A percentile compares a stretch with the other conserved stretches of the same genome.
Conservation (phyloP, 2,797 vertebrate genomes). For the Dendrocincla tyrannina region DNA sequence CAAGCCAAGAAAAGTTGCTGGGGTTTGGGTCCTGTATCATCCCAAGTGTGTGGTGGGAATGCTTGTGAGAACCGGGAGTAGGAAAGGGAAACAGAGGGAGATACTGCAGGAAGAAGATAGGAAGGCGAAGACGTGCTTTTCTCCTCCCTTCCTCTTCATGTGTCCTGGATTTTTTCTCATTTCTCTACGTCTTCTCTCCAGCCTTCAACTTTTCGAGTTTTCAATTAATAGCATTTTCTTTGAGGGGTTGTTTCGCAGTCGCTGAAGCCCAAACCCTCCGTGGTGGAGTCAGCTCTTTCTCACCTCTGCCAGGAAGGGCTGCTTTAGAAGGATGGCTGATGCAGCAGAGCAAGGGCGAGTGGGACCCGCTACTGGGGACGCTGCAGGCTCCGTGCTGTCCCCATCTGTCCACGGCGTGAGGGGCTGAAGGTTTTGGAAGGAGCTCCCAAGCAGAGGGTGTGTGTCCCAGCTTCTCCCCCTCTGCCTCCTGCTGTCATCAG, state of each 20-base stretch:
- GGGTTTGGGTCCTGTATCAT: not conserved
- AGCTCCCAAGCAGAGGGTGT: not conserved
- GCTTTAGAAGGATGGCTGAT: not conserved
- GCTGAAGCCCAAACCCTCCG: not conserved
- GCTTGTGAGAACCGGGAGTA: not conserved
- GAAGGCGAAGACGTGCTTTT: not conserved
- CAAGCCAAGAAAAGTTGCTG: not conserved
- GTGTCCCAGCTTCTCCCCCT: not conserved
- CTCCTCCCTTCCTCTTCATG: not conserved
- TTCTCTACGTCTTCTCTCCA: not conserved
- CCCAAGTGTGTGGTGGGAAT: not conserved
- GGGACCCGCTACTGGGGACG: not conserved
- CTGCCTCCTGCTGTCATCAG: too few relatives aligned
- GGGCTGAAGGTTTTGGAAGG: not conserved
- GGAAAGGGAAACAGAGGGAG: not conserved
- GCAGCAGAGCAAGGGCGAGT: not conserved
- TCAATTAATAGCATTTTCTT: not conserved
- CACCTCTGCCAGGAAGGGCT: not conserved
- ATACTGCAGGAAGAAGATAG: not conserved
- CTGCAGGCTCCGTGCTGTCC: not conserved
- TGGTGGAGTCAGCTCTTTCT: not conserved
- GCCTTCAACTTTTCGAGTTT: not conserved
- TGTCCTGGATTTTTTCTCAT: rapidly evolving
- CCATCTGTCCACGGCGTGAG: rapidly evolving
- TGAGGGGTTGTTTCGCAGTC: not conserved